phyloP scores from a whole-genome alignment of 2,888 invertebrate species.

The Nineta flava region DNA sequence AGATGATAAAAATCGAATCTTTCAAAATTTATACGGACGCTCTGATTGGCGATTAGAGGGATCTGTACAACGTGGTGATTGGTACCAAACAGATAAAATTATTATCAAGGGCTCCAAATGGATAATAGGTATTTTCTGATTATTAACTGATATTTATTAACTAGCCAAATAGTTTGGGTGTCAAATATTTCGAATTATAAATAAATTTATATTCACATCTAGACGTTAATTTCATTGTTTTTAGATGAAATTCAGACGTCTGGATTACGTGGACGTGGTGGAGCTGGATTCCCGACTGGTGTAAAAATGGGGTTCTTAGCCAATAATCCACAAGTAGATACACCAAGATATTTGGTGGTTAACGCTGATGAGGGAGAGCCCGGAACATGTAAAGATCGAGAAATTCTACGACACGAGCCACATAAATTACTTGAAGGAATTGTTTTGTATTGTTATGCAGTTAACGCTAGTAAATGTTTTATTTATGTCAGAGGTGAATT shows the following conservation, averaged over 20 bases:
- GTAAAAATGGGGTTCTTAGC: conserved; percentile 99
- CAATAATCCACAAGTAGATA: conserved; percentile 84
- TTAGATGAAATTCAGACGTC: conserved; percentile 85
- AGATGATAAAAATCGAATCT: conserved; percentile 80
- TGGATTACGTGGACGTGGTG: conserved; percentile 93
- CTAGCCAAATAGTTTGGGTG: too few relatives aligned
- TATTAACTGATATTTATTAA: conserved; percentile 16
- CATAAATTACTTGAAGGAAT: conserved; percentile 96
- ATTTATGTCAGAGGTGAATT: conserved; percentile 99
- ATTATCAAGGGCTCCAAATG: conserved; percentile 86
- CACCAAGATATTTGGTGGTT: conserved; percentile 90
- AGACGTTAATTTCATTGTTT: conserved; percentile 14
- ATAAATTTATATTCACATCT: too few relatives aligned
- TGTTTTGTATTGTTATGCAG: conserved; percentile 83
- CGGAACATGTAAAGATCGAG: conserved; percentile 97
- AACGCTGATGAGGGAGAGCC: conserved; percentile 99
- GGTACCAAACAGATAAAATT: conserved; percentile 98
- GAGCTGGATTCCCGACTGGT: conserved; percentile 98
- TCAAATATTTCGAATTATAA: not conserved
- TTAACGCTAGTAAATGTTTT: conserved; percentile 95
- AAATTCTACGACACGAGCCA: conserved; percentile 97
- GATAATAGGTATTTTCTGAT: conserved; percentile 70
- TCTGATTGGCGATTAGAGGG: conserved; percentile 96
- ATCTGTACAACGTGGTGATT: conserved; percentile 82
- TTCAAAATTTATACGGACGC: conserved; percentile 94